These are phyloP conservation scores for Formicarius rufipectus DNA, from an alignment of 2,113 vertebrate genomes.

Conservation along the genomic window DNA sequence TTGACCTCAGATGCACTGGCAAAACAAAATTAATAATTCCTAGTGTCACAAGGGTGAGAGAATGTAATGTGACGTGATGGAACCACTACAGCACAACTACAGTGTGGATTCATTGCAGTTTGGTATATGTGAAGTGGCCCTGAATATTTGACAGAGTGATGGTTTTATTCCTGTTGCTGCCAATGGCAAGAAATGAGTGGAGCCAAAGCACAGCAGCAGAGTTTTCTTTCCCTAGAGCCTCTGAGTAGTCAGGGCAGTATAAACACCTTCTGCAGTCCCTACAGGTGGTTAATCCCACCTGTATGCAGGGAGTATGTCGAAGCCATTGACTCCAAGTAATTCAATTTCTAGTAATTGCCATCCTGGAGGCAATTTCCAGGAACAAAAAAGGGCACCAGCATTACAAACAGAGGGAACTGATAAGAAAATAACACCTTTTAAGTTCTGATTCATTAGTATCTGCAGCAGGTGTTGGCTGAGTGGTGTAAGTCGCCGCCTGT, in stretches of 20 bases:
- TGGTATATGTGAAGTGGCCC: neutral
- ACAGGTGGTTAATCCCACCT: conserved; percentile 20
- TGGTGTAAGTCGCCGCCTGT: no score
- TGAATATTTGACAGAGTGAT: neutral
- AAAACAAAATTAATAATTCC: neutral
- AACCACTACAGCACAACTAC: neutral
- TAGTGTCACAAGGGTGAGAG: neutral
- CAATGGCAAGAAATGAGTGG: neutral
- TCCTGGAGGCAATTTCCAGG: neutral
- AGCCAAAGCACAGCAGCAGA: neutral
- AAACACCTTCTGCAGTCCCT: conserved; percentile 25
- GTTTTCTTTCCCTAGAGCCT: neutral
- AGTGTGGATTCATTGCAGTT: neutral
- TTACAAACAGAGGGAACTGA: neutral
- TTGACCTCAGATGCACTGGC: neutral
- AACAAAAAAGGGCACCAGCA: neutral
- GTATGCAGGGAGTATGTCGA: neutral
- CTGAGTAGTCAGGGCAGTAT: neutral
- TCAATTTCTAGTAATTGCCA: neutral
- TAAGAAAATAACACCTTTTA: neutral
- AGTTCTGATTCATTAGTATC: neutral
- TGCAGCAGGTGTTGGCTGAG: no score
- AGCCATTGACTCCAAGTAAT: neutral
- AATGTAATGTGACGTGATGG: no score
- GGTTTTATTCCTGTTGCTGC: neutral